Percentiles rank a stretch among this genome's conserved stretches.
Evolutionary conservation across 2,113 vertebrate species (phyloP).

Genomic region (Mystacornis crossleyi): DNA sequence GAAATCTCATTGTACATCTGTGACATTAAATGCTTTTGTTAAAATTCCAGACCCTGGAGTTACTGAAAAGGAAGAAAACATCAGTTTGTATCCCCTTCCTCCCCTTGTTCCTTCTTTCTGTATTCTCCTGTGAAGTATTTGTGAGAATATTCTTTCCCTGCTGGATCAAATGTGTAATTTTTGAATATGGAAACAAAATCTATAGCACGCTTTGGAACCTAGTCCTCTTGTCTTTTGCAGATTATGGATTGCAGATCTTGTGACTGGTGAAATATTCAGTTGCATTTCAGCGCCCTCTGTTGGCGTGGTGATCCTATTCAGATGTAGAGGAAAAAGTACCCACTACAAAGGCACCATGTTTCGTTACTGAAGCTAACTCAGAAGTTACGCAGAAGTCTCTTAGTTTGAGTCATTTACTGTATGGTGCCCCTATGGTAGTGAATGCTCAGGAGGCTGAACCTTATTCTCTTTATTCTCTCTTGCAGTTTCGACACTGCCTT

Average conservation of each 20-base stretch:
- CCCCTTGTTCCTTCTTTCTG: neutral
- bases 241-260: neutral
- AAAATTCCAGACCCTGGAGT: neutral
- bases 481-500: constrained; percentile 87
- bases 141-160: neutral
- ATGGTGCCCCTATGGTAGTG: neutral
- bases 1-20: neutral
- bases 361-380: neutral
- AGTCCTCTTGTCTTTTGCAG: neutral
- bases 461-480: neutral
- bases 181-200: neutral
- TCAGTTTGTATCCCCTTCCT: neutral
- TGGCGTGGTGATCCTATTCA: neutral
- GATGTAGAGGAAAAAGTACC: neutral
- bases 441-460: neutral
- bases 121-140: neutral
- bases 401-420: neutral
- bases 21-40: neutral
- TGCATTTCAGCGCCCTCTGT: neutral
- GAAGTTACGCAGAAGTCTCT: neutral
- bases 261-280: neutral
- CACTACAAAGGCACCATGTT: neutral
- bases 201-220: neutral
- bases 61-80: neutral
- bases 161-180: neutral